A percentile compares a stretch with the other conserved stretches of the same genome.
These are phyloP conservation scores for Rana temporaria DNA, from an alignment of 2,113 vertebrate species.

Conservation along the genomic window DNA sequence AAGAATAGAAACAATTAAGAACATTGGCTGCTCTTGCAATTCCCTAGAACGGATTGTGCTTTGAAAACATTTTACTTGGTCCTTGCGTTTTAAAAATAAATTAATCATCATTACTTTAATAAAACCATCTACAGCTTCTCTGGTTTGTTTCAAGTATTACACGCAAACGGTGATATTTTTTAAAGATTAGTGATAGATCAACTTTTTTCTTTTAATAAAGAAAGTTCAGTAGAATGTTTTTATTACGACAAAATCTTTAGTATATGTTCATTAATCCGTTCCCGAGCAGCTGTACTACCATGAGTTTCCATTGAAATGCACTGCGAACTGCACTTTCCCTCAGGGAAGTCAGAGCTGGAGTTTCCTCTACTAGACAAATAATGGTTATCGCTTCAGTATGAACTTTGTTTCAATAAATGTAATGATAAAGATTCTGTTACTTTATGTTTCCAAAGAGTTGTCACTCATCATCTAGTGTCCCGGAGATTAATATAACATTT, in stretches of 20 bases:
- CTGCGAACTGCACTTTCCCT: neutral
- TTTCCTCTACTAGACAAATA: conserved; percentile 30
- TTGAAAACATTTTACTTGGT: conserved; percentile 1
- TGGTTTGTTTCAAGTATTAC: conserved; percentile 15
- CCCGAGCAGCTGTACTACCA: conserved; percentile 16
- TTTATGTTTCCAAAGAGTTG: neutral
- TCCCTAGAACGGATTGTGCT: neutral
- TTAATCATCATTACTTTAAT: conserved; percentile 12
- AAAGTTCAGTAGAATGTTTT: conserved; percentile 34
- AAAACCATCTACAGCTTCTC: neutral
- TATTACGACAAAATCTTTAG: conserved; percentile 25
- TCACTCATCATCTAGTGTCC: neutral
- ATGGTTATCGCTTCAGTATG: neutral
- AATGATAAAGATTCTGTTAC: neutral
- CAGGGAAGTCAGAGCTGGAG: conserved; percentile 24
- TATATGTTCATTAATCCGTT: conserved; percentile 44
- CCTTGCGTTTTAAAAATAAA: neutral
- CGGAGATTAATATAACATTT: neutral
- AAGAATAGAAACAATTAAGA: neutral
- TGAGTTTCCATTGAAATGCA: neutral
- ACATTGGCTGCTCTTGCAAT: neutral
- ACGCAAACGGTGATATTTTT: neutral
- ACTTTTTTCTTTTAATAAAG: conserved; percentile 21
- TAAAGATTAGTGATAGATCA: neutral
- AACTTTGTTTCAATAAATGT: neutral